Conservation (phyloP, 92 coral and sea anemone genomes). For the Zoanthus gigantus region DNA sequence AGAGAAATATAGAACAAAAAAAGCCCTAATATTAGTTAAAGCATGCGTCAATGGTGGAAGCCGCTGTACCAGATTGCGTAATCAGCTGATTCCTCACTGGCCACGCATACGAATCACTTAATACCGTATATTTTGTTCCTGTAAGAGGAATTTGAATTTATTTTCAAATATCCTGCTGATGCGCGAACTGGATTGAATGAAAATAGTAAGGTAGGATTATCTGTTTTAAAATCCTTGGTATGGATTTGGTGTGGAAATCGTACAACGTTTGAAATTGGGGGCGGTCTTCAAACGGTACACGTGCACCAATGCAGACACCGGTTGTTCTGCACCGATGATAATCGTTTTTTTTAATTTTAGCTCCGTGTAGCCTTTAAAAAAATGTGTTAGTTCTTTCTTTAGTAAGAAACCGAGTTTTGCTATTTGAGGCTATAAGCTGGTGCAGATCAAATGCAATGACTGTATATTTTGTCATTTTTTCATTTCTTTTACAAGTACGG, state of each 20-base stretch:
- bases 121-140: not conserved
- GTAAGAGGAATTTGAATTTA: not conserved
- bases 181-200: not conserved
- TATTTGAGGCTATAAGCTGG: not conserved
- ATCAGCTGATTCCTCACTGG: constrained; percentile 21
- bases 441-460: not conserved
- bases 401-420: not conserved
- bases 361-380: not conserved
- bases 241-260: not conserved
- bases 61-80: constrained; percentile 48
- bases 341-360: not conserved
- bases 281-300: constrained; percentile 25
- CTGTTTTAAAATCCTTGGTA: not conserved
- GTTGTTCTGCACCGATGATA: not conserved
- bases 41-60: constrained; percentile 28
- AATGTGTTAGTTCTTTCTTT: not conserved
- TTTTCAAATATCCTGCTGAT: not conserved
- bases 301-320: constrained; percentile 23
- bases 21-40: no score
- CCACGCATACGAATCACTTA: constrained; percentile 28
- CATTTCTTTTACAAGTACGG: not conserved
- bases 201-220: constrained; percentile 26
- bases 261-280: not conserved
- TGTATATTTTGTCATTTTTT: not conserved
- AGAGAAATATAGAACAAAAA: no score